Conservation (phyloP, 2,797 vertebrate genomes). For the Nyctibius grandis region DNA sequence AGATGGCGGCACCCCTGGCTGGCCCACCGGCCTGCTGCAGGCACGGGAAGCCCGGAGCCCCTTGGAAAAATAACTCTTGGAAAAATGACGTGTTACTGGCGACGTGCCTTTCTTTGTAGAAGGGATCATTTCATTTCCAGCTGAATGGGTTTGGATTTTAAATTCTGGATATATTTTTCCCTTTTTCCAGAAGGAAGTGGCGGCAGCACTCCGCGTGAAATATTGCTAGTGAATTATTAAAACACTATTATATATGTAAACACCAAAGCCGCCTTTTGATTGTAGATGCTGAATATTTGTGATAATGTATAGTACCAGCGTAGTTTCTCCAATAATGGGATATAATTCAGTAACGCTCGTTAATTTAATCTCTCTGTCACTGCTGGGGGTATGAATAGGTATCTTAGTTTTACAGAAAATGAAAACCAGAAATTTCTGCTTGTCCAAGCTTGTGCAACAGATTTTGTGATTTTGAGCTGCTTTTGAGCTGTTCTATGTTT, state of each 20-base stretch:
- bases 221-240: conserved; percentile 45
- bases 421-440: neutral
- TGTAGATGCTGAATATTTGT: conserved; percentile 49
- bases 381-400: neutral
- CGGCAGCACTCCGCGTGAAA: accelerated
- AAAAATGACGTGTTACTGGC: neutral
- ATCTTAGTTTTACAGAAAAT: neutral
- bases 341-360: neutral
- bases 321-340: conserved; percentile 28
- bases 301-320: neutral
- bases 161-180: neutral
- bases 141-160: neutral
- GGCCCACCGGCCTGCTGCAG: accelerated
- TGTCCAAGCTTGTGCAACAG: neutral
- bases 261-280: conserved; percentile 30
- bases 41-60: accelerated
- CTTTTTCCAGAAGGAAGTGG: neutral
- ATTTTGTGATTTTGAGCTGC: neutral
- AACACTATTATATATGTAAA: conserved; percentile 30
- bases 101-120: neutral
- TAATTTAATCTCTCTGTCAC: conserved; percentile 40
- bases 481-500: neutral
- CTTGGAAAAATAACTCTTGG: neutral
- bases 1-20: neutral
- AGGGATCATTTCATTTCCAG: neutral